Evolutionary conservation across 2,113 vertebrate species (phyloP).

Genomic region (Muscicapa adusta): DNA sequence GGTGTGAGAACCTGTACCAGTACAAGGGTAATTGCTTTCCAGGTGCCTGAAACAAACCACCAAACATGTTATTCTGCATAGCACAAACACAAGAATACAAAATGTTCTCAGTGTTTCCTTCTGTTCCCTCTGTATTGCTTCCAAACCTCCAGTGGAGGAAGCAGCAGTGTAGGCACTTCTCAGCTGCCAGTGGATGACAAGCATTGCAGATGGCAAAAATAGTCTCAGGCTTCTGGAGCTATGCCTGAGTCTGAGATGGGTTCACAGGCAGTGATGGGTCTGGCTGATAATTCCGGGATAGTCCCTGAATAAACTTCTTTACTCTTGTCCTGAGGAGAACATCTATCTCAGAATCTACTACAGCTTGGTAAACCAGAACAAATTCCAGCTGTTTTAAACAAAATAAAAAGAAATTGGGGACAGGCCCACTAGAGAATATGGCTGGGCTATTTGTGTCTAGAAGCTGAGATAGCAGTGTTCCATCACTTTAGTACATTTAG

Average conservation of each 20-base stretch:
- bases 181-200: neutral
- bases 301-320: neutral
- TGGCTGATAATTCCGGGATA: neutral
- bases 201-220: neutral
- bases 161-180: neutral
- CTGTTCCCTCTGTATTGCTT: neutral
- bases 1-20: neutral
- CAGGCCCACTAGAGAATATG: neutral
- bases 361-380: neutral
- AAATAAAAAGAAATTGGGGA: neutral
- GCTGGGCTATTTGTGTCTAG: neutral
- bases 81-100: neutral
- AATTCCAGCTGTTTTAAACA: neutral
- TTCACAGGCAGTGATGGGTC: neutral
- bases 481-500: neutral
- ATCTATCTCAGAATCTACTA: neutral
- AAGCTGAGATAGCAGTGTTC: neutral
- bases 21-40: neutral
- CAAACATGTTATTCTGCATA: neutral
- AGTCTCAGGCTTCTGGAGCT: neutral
- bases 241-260: neutral
- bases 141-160: neutral
- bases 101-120: neutral
- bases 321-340: neutral
- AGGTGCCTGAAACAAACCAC: accelerated